Evolutionary conservation across 2,113 vertebrate species (phyloP).

Genomic region (Rhinolophus ferrumequinum): DNA sequence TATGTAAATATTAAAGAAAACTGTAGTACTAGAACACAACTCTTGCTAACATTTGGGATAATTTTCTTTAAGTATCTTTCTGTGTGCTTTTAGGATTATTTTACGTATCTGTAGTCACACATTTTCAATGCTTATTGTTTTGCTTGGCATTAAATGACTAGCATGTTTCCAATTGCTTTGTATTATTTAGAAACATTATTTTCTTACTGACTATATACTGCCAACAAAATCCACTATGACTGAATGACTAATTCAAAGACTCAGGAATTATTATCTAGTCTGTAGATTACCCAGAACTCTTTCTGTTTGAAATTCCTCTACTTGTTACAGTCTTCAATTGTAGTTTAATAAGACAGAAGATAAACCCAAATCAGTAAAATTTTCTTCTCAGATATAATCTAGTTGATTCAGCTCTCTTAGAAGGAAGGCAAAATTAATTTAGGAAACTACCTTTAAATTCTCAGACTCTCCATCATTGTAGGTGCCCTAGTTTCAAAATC

Average conservation of each 20-base stretch:
- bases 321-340: not conserved
- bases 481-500: not conserved
- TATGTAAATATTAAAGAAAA: not conserved
- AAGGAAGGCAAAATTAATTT: conserved; percentile 26
- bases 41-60: not conserved
- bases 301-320: not conserved
- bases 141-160: not conserved
- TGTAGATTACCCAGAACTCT: not conserved
- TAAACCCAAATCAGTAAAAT: not conserved
- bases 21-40: not conserved
- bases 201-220: not conserved
- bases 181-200: conserved; percentile 10
- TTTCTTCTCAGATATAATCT: not conserved
- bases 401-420: not conserved
- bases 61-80: not conserved
- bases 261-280: conserved; percentile 1
- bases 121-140: conserved; percentile 11
- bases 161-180: not conserved
- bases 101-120: not conserved
- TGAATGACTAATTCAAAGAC: not conserved
- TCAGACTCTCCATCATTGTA: not conserved
- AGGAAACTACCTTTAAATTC: not conserved
- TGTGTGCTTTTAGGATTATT: not conserved
- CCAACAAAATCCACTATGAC: not conserved
- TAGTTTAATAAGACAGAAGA: not conserved